Conservation (phyloP, 2,797 vertebrate species). For the Corythornis leucogaster region DNA sequence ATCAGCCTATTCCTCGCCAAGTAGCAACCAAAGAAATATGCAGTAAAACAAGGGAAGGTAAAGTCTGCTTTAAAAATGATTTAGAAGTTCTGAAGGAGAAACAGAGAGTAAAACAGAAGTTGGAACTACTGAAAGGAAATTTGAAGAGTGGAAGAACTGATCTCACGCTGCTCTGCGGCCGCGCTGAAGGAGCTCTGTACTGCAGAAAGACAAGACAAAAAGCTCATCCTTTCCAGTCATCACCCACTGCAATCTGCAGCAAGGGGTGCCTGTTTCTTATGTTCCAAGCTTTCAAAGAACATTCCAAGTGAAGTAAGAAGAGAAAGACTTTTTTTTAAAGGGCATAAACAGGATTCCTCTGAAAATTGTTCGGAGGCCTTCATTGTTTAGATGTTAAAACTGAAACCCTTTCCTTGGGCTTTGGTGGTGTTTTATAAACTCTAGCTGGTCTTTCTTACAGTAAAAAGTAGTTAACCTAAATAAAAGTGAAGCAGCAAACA, state of each 20-base stretch:
- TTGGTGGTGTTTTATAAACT: neutral
- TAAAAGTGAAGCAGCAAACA: neutral
- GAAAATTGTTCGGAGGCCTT: constrained; percentile 8
- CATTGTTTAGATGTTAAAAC: constrained; percentile 1
- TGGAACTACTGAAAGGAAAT: constrained; percentile 20
- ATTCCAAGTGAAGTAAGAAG: constrained; percentile 2
- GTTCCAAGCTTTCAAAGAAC: neutral
- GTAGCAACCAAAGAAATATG: neutral
- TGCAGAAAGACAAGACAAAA: neutral
- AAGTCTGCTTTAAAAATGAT: neutral
- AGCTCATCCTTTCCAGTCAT: neutral
- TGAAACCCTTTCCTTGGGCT: neutral
- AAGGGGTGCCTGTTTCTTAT: neutral
- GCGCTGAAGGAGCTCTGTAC: neutral
- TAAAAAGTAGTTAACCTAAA: neutral
- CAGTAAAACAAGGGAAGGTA: constrained; percentile 18
- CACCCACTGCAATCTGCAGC: neutral
- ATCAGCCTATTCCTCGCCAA: neutral
- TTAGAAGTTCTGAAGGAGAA: neutral
- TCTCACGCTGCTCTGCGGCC: neutral
- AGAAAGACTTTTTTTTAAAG: neutral
- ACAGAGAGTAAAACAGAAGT: neutral
- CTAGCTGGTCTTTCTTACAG: neutral
- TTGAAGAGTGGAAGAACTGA: constrained; percentile 14
- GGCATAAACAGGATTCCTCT: constrained; percentile 20